Base-by-base conservation (phyloP, 2,113 vertebrate species). In the Catharus bicknelli region DNA sequence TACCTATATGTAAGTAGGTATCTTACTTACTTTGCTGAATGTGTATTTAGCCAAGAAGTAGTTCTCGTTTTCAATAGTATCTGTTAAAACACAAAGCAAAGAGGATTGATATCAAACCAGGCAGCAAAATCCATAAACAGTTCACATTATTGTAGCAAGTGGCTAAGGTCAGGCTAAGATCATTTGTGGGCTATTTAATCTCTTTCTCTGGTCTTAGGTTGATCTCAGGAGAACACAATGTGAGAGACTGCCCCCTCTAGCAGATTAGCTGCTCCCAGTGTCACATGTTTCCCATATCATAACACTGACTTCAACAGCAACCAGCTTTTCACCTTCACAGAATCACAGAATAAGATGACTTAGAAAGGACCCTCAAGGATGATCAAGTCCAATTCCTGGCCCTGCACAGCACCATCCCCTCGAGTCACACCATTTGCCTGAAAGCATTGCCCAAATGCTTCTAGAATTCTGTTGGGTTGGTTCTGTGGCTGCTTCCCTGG, bases 11-110 rank as follows among this genome's bases (percentile, higher is more conserved):
- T 34, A 36, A 15, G 42, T 10, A 50, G 43, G 74, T 59, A 64
- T 34, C 15, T 47, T 38, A 95, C 87, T 96, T 95, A 95, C 92
- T 32, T 94, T 51, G n/a, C 34, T 82, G 93, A 67, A 96, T 32
- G 86, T 95, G 7, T 95, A 96, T 63, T 93, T 92, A 36, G 80
- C 92, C 70, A 90, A 83, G 89, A 97, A 94, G 63, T 94, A 96
- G 34, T 88, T 81, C 70, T 81, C 83, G 0, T 73, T 94, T 92
- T 94, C 81, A 50, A 90, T 22, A 66, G 90, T 91, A 87, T 88
- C 94, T 97, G 94, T 83, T 38, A 94, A 96, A 97, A 96, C 50
- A 96, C 61, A 79, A 67, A 91, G 79, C 61, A 58, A 82, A 45
- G 10, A 74, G 6, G 11, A 47, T 9, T 77, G 29, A 12, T 64